Conservation (phyloP, 2,113 vertebrate species). For the Cryptomyrus ogoouensis region DNA sequence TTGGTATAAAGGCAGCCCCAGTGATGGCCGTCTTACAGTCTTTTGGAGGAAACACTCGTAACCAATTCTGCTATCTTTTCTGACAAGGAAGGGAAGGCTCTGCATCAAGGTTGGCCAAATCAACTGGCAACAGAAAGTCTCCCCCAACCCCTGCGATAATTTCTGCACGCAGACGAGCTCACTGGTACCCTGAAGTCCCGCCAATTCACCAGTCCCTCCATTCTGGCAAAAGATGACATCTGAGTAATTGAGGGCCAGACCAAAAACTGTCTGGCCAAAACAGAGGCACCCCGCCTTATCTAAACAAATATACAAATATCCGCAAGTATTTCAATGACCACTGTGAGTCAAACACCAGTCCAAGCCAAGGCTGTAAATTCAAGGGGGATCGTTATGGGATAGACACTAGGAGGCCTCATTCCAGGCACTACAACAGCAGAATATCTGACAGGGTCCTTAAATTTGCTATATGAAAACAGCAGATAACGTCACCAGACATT, state of each 20-base stretch:
- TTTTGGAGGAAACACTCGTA: not conserved
- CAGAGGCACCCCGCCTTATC: not conserved
- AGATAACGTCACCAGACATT: not conserved
- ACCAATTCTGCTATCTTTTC: not conserved
- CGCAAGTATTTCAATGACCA: not conserved
- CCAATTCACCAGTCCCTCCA: not conserved
- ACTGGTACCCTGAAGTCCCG: not conserved
- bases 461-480: not conserved
- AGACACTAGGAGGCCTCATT: not conserved
- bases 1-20: not conserved
- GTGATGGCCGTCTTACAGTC: not conserved
- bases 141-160: not conserved
- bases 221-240: not conserved
- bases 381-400: not conserved
- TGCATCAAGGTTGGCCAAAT: not conserved
- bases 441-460: not conserved
- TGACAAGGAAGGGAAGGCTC: not conserved
- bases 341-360: not conserved
- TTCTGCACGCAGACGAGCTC: not conserved
- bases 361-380: not conserved
- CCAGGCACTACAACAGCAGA: not conserved
- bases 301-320: not conserved
- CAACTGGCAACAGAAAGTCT: not conserved
- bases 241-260: not conserved
- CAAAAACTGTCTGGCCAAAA: not conserved